Evolutionary conservation across 2,797 vertebrate genomes (phyloP).

Genomic region (Synaphobranchus kaupii): DNA sequence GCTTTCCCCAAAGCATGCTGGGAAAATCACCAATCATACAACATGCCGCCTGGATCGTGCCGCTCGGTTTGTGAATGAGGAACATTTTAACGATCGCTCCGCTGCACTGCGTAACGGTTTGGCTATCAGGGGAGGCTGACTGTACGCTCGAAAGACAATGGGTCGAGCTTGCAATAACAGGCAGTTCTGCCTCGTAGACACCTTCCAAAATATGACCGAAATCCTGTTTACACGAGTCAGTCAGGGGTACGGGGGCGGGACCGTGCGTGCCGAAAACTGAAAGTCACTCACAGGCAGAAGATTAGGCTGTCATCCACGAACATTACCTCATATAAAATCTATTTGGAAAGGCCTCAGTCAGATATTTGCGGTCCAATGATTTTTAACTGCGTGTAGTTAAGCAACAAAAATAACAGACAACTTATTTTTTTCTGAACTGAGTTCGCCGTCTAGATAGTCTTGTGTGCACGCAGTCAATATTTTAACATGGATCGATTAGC

Average conservation of each 20-base stretch:
- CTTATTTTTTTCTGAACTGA: not conserved
- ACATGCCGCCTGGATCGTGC: not conserved
- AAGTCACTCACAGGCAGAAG: not conserved
- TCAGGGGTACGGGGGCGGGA: not conserved
- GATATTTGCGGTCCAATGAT: not conserved
- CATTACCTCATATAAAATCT: slow-evolving; percentile 10
- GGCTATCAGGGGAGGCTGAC: not conserved
- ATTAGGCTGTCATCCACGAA: not conserved
- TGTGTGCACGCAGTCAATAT: not conserved
- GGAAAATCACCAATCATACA: not conserved
- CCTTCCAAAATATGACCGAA: not conserved
- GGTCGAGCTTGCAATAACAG: not conserved
- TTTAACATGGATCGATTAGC: not conserved
- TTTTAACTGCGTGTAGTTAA: not conserved
- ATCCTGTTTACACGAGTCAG: slow-evolving; percentile 9
- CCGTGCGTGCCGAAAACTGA: not conserved
- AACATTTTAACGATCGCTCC: not conserved
- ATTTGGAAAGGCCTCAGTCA: not conserved
- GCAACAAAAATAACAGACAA: not conserved
- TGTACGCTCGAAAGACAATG: not conserved
- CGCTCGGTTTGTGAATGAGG: not conserved
- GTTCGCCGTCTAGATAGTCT: not conserved
- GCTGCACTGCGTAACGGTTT: not conserved
- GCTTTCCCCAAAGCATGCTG: not conserved
- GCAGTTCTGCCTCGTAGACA: not conserved